A percentile compares a stretch with the other conserved stretches of the same genome.
These are phyloP conservation scores for Tautogolabrus adspersus DNA, from an alignment of 2,113 vertebrate species.

Conservation along the genomic window DNA sequence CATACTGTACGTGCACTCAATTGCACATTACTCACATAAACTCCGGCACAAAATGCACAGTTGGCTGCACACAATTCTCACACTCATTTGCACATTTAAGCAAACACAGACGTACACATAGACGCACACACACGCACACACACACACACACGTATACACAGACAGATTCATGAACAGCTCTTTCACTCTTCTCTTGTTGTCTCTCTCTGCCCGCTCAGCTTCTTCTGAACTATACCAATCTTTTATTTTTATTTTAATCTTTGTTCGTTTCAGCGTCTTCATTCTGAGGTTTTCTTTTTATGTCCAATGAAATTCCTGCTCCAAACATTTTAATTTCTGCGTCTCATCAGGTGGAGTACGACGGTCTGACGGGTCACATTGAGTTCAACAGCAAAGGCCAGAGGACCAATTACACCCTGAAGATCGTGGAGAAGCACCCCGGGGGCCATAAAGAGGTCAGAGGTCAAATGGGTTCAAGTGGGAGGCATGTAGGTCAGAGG, in stretches of 20 bases:
- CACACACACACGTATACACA: background rate
- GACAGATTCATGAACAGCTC: background rate
- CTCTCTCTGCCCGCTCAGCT: background rate
- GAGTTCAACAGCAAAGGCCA: slow-evolving; percentile 97
- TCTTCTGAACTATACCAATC: background rate
- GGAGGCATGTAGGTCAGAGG: background rate
- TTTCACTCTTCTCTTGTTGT: slow-evolving; percentile 25
- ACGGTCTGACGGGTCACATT: slow-evolving; percentile 90
- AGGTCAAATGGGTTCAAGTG: slow-evolving; percentile 12
- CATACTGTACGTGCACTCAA: slow-evolving; percentile 24
- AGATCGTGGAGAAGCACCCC: slow-evolving; percentile 89
- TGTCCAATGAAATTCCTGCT: too few species aligned
- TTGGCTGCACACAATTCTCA: slow-evolving; percentile 13
- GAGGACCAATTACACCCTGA: slow-evolving; percentile 92
- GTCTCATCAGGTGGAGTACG: slow-evolving; percentile 89
- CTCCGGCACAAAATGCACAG: slow-evolving; percentile 15
- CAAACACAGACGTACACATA: slow-evolving; percentile 10
- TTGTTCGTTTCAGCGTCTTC: too few species aligned
- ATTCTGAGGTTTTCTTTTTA: background rate
- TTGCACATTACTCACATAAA: slow-evolving; percentile 39
- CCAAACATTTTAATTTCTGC: background rate
- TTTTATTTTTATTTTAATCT: background rate
- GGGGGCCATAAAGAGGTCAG: slow-evolving; percentile 87
- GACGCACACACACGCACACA: background rate
- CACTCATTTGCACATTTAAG: slow-evolving; percentile 36